phyloP scores from a whole-genome alignment of 2,888 invertebrate species.

The Tortrix viridana region DNA sequence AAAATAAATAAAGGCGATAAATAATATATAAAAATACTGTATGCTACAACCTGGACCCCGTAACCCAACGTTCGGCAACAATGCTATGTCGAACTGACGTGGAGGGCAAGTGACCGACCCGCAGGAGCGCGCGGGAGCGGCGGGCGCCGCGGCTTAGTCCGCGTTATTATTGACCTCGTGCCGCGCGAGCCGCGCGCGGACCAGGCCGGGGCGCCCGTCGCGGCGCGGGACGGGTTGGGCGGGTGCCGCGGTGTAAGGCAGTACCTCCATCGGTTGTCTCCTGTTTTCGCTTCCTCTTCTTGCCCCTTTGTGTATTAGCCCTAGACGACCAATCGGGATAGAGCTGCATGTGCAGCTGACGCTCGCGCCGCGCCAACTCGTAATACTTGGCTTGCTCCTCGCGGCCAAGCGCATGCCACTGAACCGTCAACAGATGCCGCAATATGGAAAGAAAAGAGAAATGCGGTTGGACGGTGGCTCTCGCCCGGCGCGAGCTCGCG shows the following conservation, averaged over 20 bases:
- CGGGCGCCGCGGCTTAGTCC: constrained; percentile 75
- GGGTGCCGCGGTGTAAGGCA: constrained; percentile 80
- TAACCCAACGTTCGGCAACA: constrained; percentile 80
- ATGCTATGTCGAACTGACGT: constrained; percentile 71
- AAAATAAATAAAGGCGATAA: constrained; percentile 82
- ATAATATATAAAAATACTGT: constrained; percentile 77
- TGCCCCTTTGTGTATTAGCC: constrained; percentile 99
- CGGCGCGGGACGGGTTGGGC: constrained; percentile 37
- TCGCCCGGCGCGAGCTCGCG: constrained; percentile 59
- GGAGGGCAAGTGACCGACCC: constrained; percentile 75
- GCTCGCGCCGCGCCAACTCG: constrained; percentile 98
- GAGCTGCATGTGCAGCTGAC: constrained; percentile 99
- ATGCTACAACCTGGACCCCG: constrained; percentile 83
- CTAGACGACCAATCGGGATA: constrained; percentile 99
- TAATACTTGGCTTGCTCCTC: constrained; percentile 99
- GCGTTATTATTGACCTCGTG: constrained; percentile 79
- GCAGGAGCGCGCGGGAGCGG: constrained; percentile 49
- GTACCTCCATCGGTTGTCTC: constrained; percentile 98
- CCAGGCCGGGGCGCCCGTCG: constrained; percentile 64
- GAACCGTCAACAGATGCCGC: constrained; percentile 77
- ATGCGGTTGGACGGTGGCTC: constrained; percentile 79
- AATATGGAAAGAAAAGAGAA: constrained; percentile 84
- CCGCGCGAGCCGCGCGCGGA: constrained; percentile 52
- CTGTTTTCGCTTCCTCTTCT: constrained; percentile 99
- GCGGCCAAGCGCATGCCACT: constrained; percentile 99